Evolutionary conservation across 2,113 vertebrate genomes (phyloP).

Genomic region (Hucho hucho): DNA sequence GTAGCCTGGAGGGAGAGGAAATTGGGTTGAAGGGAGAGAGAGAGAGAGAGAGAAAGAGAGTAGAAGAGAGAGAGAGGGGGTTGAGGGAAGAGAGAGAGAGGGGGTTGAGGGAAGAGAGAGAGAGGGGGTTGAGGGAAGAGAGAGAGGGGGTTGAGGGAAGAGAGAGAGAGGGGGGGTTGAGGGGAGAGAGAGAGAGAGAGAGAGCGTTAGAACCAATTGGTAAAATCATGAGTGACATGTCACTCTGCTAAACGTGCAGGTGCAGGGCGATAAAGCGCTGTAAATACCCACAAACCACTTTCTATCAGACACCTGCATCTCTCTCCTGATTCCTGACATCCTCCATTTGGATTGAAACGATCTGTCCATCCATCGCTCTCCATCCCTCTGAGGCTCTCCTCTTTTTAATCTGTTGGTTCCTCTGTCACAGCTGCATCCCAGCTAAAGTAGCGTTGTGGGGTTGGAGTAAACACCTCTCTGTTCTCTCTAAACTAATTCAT

Average conservation of each 20-base stretch:
- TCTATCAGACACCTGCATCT: constrained; percentile 11
- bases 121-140: not conserved
- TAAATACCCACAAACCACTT: not conserved
- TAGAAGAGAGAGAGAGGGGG: too few species aligned
- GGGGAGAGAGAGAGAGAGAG: not conserved
- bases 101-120: rapidly evolving
- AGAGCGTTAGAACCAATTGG: not conserved
- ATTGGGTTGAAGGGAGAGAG: not conserved
- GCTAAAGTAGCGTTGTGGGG: constrained; percentile 10
- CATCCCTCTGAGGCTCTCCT: not conserved
- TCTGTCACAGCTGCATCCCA: not conserved
- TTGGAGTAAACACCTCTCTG: constrained; percentile 5
- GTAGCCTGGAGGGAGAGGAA: constrained; percentile 75
- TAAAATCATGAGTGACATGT: too few species aligned
- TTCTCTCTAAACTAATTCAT: constrained; percentile 35
- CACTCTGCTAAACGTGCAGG: too few species aligned
- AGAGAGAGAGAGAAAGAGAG: too few species aligned
- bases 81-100: too few species aligned
- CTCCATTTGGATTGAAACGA: constrained; percentile 6
- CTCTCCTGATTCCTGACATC: not conserved
- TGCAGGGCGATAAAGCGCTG: too few species aligned
- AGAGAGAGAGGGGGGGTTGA: too few species aligned
- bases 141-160: too few species aligned
- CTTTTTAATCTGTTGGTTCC: constrained; percentile 1
- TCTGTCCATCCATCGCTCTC: constrained; percentile 8